Base-by-base conservation (phyloP, 2,888 invertebrate genomes). In the Eilema sororculum region DNA sequence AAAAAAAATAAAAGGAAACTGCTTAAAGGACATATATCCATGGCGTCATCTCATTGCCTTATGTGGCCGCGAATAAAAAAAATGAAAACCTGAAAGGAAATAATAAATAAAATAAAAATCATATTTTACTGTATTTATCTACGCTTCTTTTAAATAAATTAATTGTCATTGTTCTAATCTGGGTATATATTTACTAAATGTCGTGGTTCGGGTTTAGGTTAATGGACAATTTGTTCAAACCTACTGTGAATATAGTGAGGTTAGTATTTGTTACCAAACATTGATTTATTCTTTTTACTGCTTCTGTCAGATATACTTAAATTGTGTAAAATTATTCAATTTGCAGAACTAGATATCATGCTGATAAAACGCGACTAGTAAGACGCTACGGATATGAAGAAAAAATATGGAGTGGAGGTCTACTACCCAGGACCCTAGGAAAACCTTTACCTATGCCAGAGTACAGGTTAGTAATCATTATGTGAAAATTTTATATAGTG, bases 371-470 rank as follows among this genome's bases (percentile, higher is more conserved):
- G 3, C 96, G 96, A 3, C 82, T 96, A 16, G 84, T 97, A 5
- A 95, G 97, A 69, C 95, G 98, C 80, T 96, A 97, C 87, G 98
- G 98, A 2, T 98, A 97, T 82, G 87, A 96, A 75, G 98, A 98
- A 62, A 93, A 92, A 75, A 91, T 98, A 62, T 94, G 97, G 82
- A 95, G 95, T 82, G 94, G 94, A 72, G 98, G 98, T 1, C 82
- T 97, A 33, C 90, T 98, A 68, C 98, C 98, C 0, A 96, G 97
- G 82, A 85, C 95, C 57, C 93, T 96, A 71, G 95, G 96, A 3
- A 95, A 89, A 46, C 90, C 91, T 69, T 86, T 96, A 6, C 96
- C 97, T 1, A 96, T 98, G 86, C 98, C 98, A 0, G 93, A 96
- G 56, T 98, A 98, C 77, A 94, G 95, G 95, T 95, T 83, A n/a